These are phyloP conservation scores for Plagiodera versicolora DNA, from an alignment of 2,888 invertebrate genomes.

Conservation along the genomic window DNA sequence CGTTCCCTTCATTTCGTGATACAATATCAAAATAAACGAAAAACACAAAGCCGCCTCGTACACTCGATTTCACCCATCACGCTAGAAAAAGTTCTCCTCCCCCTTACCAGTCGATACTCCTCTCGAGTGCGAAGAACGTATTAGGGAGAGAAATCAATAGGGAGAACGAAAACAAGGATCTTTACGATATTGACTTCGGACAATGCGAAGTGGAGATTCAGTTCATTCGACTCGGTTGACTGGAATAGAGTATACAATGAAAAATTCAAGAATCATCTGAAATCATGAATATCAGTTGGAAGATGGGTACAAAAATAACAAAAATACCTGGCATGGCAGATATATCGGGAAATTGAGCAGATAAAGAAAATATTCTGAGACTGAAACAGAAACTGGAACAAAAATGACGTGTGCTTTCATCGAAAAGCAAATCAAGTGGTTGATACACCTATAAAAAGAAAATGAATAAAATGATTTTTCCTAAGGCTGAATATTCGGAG, in stretches of 20 bases:
- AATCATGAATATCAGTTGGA: background rate
- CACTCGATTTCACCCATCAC: conserved; percentile 23
- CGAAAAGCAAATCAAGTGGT: too few species aligned
- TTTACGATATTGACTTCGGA: conserved; percentile 36
- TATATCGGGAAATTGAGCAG: too few species aligned
- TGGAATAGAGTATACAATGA: conserved; percentile 11
- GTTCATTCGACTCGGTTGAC: conserved; percentile 22
- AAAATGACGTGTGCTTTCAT: too few species aligned
- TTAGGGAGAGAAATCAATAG: conserved; percentile 32
- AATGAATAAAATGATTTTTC: too few species aligned
- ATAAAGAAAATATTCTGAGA: too few species aligned
- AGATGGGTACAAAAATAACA: too few species aligned
- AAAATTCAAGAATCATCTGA: conserved; percentile 1
- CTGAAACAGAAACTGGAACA: too few species aligned
- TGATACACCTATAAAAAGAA: too few species aligned
- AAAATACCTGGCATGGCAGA: too few species aligned
- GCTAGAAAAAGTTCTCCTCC: conserved; percentile 13
- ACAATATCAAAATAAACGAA: conserved; percentile 14
- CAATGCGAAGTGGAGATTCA: conserved; percentile 17
- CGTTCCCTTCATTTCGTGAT: background rate
- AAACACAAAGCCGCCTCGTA: conserved; percentile 15
- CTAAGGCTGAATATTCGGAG: too few species aligned
- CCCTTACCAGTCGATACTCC: conserved; percentile 24
- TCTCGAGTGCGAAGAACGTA: conserved; percentile 27
- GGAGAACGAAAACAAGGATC: conserved; percentile 34